Evolutionary conservation across 2,113 vertebrate species (phyloP), one percentile per base, ranked within the genome.

Genomic region (Dasypus novemcinctus): DNA sequence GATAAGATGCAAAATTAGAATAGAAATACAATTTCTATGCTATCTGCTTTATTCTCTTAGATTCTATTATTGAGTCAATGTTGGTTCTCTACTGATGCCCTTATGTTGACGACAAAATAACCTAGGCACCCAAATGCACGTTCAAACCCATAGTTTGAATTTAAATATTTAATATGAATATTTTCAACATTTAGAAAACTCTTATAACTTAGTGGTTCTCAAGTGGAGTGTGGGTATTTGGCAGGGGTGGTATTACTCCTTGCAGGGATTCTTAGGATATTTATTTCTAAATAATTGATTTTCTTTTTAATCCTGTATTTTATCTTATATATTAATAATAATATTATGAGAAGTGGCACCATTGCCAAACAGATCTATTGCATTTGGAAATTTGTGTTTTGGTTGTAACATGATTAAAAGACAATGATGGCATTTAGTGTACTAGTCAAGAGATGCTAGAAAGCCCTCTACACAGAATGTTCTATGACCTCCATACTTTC

Each of bases 241-340:
- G 83, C 36, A 74, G 25, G 13, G 43, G 11, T 69, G 31, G 21
- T 46, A 78, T 52, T 25, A 41, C 38, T 33, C 38, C 43, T 78
- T 91, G 31, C 15, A 86, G 68, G n/a, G 27, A 71, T 91, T 93
- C 38, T 33, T 54, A n/a, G 20, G 29, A 54, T 87, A 6, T 85
- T 5, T 95, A 89, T 90, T 92, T 91, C 49, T 93, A 46, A 52
- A 91, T 2, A 61, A 18, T 23, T 74, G 12, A 3, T 84, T 96
- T 95, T 38, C 66, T 93, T 93, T 61, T n/a, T 63, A 88, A 95
- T 69, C 41, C 46, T 91, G 18, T 89, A 80, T 96, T 94, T 94
- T 86, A 83, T 21, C 18, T 85, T 93, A 87, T 11, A 27, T 29
- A 94, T 74, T 91, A 82, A 64, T 92, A 84, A 41, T 15, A 74